These are phyloP conservation scores for Tachycineta bicolor DNA, from an alignment of 2,113 vertebrate species.

Conservation along the genomic window DNA sequence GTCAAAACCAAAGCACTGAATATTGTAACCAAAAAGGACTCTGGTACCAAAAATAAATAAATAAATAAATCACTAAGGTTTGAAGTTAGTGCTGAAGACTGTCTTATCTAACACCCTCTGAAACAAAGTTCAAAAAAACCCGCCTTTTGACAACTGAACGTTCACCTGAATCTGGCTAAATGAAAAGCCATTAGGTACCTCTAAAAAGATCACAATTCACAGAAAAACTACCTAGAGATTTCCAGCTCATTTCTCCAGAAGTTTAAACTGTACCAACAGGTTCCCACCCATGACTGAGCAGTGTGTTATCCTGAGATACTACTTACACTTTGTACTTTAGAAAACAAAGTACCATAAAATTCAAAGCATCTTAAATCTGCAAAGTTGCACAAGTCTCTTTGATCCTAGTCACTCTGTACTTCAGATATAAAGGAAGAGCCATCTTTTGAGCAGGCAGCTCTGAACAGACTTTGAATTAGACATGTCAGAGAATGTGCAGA, in stretches of 20 bases:
- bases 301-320: background rate
- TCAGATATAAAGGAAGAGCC: background rate
- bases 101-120: background rate
- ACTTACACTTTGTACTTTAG: background rate
- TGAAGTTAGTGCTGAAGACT: background rate
- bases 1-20: background rate
- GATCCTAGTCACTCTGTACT: background rate
- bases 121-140: background rate
- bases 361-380: background rate
- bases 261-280: background rate
- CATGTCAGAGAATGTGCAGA: background rate
- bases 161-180: background rate
- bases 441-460: background rate
- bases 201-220: background rate
- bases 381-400: background rate
- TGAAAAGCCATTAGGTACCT: background rate
- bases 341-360: background rate
- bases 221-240: background rate
- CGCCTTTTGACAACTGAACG: background rate
- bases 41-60: background rate
- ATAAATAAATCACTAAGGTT: background rate
- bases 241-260: background rate
- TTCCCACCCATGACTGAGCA: rapidly evolving
- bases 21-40: background rate
- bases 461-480: background rate